Percentiles rank a stretch among this genome's conserved stretches.
These are phyloP conservation scores for Drosophila algonquin DNA, from an alignment of 2,888 invertebrate species.

Conservation along the genomic window DNA sequence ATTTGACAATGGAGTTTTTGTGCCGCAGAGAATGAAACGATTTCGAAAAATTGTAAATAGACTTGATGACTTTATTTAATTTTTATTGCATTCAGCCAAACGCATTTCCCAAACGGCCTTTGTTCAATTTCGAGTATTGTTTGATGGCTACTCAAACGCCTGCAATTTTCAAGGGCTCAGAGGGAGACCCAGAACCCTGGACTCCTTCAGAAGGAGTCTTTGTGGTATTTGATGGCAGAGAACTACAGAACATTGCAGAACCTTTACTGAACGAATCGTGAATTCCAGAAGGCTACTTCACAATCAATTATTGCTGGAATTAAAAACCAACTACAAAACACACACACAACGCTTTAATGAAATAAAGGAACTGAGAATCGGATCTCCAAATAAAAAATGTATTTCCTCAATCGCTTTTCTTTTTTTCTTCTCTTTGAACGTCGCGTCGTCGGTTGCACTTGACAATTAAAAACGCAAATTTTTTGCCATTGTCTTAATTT, in stretches of 20 bases:
- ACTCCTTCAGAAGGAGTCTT: conserved; percentile 11
- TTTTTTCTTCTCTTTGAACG: background rate
- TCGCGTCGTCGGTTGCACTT: conserved; percentile 27
- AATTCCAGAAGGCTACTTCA: background rate
- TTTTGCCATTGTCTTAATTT: conserved; percentile 73
- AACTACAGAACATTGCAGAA: background rate
- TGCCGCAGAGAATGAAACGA: conserved; percentile 51
- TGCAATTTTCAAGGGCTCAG: conserved; percentile 60
- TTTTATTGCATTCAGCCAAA: conserved; percentile 71
- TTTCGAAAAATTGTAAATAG: conserved; percentile 72
- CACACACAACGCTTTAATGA: no score
- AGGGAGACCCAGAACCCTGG: background rate
- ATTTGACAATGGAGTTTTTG: conserved; percentile 61
- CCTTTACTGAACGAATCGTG: background rate
- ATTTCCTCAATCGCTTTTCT: conserved; percentile 10
- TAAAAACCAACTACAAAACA: no score
- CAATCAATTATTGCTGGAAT: no score
- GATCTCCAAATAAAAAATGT: background rate
- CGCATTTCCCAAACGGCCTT: conserved; percentile 41
- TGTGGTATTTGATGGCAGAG: conserved; percentile 3
- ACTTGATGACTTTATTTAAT: conserved; percentile 78
- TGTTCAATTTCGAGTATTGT: conserved; percentile 53
- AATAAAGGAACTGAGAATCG: no score
- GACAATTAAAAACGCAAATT: conserved; percentile 77
- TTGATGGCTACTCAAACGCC: conserved; percentile 54